Evolutionary conservation across 2,797 vertebrate genomes (phyloP), one percentile per base, ranked within the genome.

Genomic region (Takifugu ocellatus): DNA sequence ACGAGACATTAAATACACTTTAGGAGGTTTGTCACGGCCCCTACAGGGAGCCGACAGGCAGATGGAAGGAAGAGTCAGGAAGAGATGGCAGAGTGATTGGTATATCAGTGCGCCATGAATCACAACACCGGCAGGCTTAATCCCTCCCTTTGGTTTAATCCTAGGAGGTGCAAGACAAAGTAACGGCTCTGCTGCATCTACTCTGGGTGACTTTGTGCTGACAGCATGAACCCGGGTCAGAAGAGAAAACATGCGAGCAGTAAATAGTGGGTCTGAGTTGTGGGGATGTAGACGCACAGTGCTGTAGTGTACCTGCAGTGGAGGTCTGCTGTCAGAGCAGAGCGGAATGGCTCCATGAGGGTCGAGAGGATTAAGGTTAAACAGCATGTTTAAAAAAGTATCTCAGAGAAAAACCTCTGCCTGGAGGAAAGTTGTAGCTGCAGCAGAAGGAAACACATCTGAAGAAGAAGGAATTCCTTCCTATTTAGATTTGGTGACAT

Each of bases 1-100:
- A 75, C 51, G 15, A 78, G 73, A 88, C 3, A 57, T 79, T 81
- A 82, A 88, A 89, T 79, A 74, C 71, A 75, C 79, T 81, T 88
- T 65, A 75, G 75, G 70, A 75, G 71, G 60, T 7, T 49, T 21
- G 45, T 72, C 71, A 63, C 63, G 52, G 51, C 49, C 71, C 75
- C 72, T 54, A 58, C 63, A 63, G 83, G 60, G 77, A 70, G 8
- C 61, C 47, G 70, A 63, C 52, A 10, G 61, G 64, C 72, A 77
- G 74, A 68, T 39, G 59, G 67, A 78, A 72, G 39, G 79, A 67
- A 64, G 60, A 66, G 61, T 66, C 74, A 81, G 66, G 59, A 61
- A 61, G 74, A 70, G 78, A 78, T 66, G 79, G 36, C 36, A 39
- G 12, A 4, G 12, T 39, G 36, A 39, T 39, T 39, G 36, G 77